Conservation (phyloP, 2,797 vertebrate genomes). For the Anguilla pacifica region DNA sequence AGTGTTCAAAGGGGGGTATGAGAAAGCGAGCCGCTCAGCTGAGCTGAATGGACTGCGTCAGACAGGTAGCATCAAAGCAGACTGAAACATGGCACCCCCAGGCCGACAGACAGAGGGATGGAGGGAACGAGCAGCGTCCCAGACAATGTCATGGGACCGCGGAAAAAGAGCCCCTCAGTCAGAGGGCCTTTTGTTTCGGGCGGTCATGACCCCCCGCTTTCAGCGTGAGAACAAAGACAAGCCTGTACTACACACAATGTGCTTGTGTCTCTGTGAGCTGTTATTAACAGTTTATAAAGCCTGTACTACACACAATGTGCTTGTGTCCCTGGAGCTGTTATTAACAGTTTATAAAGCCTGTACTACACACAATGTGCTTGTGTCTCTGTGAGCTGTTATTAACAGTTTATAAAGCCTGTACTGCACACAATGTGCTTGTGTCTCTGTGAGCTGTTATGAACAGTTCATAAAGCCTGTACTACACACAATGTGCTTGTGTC, state of each 20-base stretch:
- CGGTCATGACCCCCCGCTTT: not conserved
- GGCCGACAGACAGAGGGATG: conserved; percentile 26
- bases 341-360: too few species aligned
- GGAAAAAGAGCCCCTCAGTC: not conserved
- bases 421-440: too few species aligned
- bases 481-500: too few species aligned
- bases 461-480: too few species aligned
- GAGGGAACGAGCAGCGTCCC: not conserved
- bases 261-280: too few species aligned
- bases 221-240: not conserved
- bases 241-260: not conserved
- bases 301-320: too few species aligned
- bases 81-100: not conserved
- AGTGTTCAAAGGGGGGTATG: not conserved
- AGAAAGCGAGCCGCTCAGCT: not conserved
- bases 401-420: too few species aligned
- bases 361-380: too few species aligned
- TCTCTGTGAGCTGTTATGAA: too few species aligned
- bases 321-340: too few species aligned
- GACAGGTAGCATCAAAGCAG: not conserved
- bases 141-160: not conserved
- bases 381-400: too few species aligned
- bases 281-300: too few species aligned
- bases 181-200: not conserved
- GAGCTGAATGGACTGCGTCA: not conserved